Evolutionary conservation across 1,140 invertebrate species (phyloP).

Genomic region (Tetramorium alpestre): DNA sequence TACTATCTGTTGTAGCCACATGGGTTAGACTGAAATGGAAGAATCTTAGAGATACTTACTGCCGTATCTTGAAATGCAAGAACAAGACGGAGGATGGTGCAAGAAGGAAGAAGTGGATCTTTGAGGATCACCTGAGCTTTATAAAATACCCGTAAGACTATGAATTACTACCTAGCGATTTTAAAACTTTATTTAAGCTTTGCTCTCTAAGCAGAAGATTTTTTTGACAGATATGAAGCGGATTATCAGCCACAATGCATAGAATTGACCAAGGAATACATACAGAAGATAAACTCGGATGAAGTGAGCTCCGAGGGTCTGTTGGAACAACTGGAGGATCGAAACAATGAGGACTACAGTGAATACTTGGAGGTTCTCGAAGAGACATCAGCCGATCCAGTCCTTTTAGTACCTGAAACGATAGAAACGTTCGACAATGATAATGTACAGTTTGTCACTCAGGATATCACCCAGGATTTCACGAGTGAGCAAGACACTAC

Average conservation of each 20-base stretch:
- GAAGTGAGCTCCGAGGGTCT: conserved; percentile 78
- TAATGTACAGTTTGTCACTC: neutral
- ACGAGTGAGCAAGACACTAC: conserved; percentile 19
- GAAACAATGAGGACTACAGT: conserved; percentile 81
- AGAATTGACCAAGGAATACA: conserved; percentile 82
- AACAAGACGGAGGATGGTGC: conserved; percentile 79
- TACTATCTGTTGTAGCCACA: conserved; percentile 65
- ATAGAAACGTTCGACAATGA: conserved; percentile 59
- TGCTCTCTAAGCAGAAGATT: neutral
- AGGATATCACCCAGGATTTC: conserved; percentile 7
- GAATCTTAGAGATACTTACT: conserved; percentile 83
- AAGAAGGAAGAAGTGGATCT: conserved; percentile 84
- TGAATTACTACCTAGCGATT: neutral
- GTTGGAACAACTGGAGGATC: conserved; percentile 82
- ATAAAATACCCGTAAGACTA: conserved; percentile 82
- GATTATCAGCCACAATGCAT: conserved; percentile 80
- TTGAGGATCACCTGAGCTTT: conserved; percentile 82
- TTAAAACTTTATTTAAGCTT: neutral
- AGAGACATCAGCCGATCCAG: conserved; percentile 73
- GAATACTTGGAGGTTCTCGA: conserved; percentile 82
- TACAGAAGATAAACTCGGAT: conserved; percentile 80
- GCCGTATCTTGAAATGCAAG: conserved; percentile 80
- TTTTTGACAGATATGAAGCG: conserved; percentile 77
- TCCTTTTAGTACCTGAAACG: conserved; percentile 56
- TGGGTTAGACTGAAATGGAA: conserved; percentile 84